These are phyloP conservation scores for Microcebus griseorufus DNA, from an alignment of 2,113 vertebrate species.

Conservation along the genomic window DNA sequence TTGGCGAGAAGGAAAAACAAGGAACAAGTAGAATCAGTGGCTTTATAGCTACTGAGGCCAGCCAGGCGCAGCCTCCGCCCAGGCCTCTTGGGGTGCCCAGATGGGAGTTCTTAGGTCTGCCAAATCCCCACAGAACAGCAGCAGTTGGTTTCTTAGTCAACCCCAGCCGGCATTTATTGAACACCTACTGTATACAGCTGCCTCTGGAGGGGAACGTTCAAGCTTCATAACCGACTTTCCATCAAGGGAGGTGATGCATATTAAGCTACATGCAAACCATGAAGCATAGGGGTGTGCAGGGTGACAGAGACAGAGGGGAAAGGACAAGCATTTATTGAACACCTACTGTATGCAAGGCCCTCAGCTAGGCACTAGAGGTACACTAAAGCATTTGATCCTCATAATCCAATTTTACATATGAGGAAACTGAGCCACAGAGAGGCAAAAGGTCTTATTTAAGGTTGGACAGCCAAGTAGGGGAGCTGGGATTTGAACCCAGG, in stretches of 20 bases:
- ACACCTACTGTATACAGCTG: background rate
- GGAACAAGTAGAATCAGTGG: background rate
- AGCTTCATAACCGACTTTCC: background rate
- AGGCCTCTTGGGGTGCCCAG: background rate
- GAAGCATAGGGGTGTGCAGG: background rate
- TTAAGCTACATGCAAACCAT: background rate
- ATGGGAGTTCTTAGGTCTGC: background rate
- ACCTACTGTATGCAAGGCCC: background rate
- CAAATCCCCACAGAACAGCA: background rate
- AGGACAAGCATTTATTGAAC: background rate
- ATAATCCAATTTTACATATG: background rate
- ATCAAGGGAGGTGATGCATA: background rate
- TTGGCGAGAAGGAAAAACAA: background rate
- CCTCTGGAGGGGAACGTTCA: background rate
- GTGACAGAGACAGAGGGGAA: background rate
- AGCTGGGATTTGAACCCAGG: background rate
- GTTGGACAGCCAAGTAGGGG: background rate
- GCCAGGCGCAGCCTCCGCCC: background rate
- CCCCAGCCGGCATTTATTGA: background rate
- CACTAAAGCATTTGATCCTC: background rate
- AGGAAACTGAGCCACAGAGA: background rate
- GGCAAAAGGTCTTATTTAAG: background rate
- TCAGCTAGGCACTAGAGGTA: background rate
- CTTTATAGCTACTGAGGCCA: background rate
- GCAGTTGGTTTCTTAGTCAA: background rate